Evolutionary conservation across 2,113 vertebrate species (phyloP).

Genomic region (Etheostoma cragini): DNA sequence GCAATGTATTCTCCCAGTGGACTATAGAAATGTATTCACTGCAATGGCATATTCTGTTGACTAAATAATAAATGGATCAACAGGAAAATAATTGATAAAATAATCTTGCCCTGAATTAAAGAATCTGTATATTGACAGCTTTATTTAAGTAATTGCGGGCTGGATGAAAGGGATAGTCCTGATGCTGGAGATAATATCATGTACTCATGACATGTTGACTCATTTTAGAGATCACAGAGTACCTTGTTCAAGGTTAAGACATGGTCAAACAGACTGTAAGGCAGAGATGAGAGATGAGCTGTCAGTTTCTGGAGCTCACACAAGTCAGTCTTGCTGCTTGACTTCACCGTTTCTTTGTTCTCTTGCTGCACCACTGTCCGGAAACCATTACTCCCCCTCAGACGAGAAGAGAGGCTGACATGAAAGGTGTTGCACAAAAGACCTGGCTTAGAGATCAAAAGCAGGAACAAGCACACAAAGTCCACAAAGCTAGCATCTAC

Average conservation of each 20-base stretch:
- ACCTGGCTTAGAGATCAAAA: constrained; percentile 54
- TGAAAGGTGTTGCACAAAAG: constrained; percentile 46
- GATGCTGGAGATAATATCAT: neutral
- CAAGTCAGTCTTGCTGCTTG: constrained; percentile 22
- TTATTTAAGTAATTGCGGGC: no score
- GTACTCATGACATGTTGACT: neutral
- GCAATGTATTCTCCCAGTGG: neutral
- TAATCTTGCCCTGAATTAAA: neutral
- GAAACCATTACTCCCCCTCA: constrained; percentile 48
- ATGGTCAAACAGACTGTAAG: constrained; percentile 41
- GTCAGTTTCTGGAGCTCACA: constrained; percentile 52
- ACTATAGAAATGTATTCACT: neutral
- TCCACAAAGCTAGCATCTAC: constrained; percentile 27
- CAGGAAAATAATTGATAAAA: neutral
- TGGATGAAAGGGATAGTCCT: neutral
- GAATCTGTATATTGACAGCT: neutral
- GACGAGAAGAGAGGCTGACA: constrained; percentile 46
- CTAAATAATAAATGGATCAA: neutral
- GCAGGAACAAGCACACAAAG: constrained; percentile 20
- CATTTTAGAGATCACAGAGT: constrained; percentile 26
- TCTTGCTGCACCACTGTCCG: constrained; percentile 31
- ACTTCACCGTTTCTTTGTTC: constrained; percentile 63
- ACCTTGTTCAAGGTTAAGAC: constrained; percentile 18
- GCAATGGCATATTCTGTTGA: neutral
- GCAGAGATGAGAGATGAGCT: constrained; percentile 63